Base-by-base conservation (phyloP, 64 coral and sea anemone genomes). In the Pocillopora damicornis region DNA sequence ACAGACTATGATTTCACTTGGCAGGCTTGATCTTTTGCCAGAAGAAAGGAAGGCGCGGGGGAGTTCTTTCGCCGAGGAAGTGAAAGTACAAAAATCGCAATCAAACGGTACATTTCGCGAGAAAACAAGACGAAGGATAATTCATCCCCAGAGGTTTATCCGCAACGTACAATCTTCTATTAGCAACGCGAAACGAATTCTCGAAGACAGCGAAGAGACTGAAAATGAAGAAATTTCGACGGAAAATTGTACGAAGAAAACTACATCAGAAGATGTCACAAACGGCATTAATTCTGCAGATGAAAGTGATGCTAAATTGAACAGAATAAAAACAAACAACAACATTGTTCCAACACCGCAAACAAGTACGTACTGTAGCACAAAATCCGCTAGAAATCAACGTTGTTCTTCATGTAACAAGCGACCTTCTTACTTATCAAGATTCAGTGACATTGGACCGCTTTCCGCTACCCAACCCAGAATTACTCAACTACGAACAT, bases 101-200 rank as follows among this genome's bases (percentile, higher is more conserved):
- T 15, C 37, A 16, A 17, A 22, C 37, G 26, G 17, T 13, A 85
- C 57, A 85, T 85, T 85, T 85, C 81, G 81, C 63, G 81, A 85
- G 4, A 71, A 85, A 73, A 85, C 81, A 4, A 18, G 81, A 16
- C 42, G 2, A 9, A 85, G 81, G 61, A 58, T 85, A 26, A 73
- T 85, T 57, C 17, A 71, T 38, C 81, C 81, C 2, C 81, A 85
- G 25, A 85, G 81, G 64, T 85, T 85, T 42, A 85, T 85, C 30
- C 81, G 64, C 1, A 71, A 85, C 34, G 65, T 85, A 57, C 63
- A 65, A 71, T 85, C 81, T 2, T 85, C 81, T 25, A 12, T 85
- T 15, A 72, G 57, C 22, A 58, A 72, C 57, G 57, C 63, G 13
- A 73, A 59, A 71, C 22, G 12, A 23, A 16, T 72, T 15, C 22